Conservation (phyloP, 2,797 vertebrate species). For the Amphiprion clarkii region DNA sequence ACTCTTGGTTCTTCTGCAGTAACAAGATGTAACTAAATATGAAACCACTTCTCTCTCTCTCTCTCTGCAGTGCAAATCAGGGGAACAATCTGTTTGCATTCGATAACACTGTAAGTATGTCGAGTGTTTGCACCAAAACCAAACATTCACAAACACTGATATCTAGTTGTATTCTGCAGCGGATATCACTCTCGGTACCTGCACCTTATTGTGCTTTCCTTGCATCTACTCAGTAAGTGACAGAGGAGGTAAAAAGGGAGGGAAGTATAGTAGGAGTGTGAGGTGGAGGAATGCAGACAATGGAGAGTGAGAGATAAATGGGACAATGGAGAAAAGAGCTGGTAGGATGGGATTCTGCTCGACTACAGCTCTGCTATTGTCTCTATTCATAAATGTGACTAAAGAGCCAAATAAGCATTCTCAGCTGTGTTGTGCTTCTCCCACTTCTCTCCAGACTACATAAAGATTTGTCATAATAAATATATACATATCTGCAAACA, state of each 20-base stretch:
- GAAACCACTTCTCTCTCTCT: background rate
- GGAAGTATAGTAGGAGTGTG: slow-evolving; percentile 3
- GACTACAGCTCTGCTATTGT: slow-evolving; percentile 35
- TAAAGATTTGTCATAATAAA: slow-evolving; percentile 22
- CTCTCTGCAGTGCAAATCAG: slow-evolving; percentile 10
- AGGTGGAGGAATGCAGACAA: slow-evolving; percentile 30
- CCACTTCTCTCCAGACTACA: slow-evolving; percentile 2
- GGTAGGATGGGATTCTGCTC: slow-evolving; percentile 32
- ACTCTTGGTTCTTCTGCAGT: background rate
- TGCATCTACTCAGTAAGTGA: slow-evolving; percentile 11
- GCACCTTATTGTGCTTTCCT: slow-evolving; percentile 21
- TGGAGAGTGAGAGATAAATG: slow-evolving; percentile 35
- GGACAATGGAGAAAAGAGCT: slow-evolving; percentile 36
- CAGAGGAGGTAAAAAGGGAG: slow-evolving; percentile 6
- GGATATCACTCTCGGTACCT: slow-evolving; percentile 12
- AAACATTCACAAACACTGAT: background rate
- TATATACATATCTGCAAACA: background rate
- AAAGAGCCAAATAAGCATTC: slow-evolving; percentile 32
- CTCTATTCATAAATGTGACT: slow-evolving; percentile 38
- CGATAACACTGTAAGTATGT: slow-evolving; percentile 15
- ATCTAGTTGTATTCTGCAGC: slow-evolving; percentile 9
- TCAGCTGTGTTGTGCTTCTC: background rate
- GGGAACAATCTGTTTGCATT: slow-evolving; percentile 18
- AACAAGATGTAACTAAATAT: slow-evolving; percentile 17
- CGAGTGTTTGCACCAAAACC: background rate